Percentiles rank a stretch among this genome's conserved stretches.
phyloP scores from a whole-genome alignment of 2,888 invertebrate species.

The Amphipoea lucens region DNA sequence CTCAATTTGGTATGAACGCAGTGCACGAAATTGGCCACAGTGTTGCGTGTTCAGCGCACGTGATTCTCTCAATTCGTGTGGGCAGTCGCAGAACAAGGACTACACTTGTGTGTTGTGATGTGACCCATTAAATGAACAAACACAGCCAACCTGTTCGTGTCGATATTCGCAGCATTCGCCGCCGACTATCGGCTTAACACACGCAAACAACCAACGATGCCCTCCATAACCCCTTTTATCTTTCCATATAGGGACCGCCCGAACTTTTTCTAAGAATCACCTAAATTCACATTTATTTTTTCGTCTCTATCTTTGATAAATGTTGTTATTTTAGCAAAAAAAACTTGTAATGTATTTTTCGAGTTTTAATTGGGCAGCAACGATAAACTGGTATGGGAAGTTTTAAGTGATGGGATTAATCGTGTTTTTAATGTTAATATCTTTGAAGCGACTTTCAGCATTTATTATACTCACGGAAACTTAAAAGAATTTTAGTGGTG shows the following conservation, averaged over 20 bases:
- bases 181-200: constrained; percentile 31
- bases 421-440: constrained; percentile 23
- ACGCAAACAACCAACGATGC: constrained; percentile 50
- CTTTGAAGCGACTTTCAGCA: background rate
- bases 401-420: constrained; percentile 28
- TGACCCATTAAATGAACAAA: constrained; percentile 71
- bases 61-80: constrained; percentile 69
- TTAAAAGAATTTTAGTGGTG: constrained; percentile 58
- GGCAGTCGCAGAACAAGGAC: constrained; percentile 70
- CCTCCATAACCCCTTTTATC: constrained; percentile 57
- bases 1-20: constrained; percentile 58
- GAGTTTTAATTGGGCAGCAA: constrained; percentile 39
- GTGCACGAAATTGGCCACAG: constrained; percentile 63
- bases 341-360: constrained; percentile 20
- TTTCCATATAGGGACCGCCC: constrained; percentile 29
- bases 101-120: constrained; percentile 62
- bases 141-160: constrained; percentile 65
- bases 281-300: constrained; percentile 25
- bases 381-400: constrained; percentile 14
- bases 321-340: constrained; percentile 19
- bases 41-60: constrained; percentile 66
- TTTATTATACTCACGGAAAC: constrained; percentile 19
- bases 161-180: constrained; percentile 52
- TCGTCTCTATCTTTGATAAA: constrained; percentile 17
- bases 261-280: constrained; percentile 54